Conservation (phyloP, 1,140 invertebrate genomes). For the Phocides pigmalion region DNA sequence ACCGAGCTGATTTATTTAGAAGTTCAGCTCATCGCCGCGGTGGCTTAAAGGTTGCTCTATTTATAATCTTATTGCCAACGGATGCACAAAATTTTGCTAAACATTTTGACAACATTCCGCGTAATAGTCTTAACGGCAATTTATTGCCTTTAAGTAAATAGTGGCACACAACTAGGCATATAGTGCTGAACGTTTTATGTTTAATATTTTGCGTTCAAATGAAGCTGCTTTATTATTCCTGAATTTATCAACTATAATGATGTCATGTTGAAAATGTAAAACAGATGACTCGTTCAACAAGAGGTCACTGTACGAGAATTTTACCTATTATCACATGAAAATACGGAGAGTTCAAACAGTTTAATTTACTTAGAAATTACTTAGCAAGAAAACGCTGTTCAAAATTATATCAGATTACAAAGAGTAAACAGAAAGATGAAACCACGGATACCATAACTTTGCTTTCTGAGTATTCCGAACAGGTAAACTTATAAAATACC, state of each 20-base stretch:
- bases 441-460: constrained; percentile 22
- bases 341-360: constrained; percentile 16
- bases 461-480: constrained; percentile 14
- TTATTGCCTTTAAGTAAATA: too few relatives aligned
- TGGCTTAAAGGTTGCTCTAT: constrained; percentile 48
- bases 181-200: too few relatives aligned
- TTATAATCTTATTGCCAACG: constrained; percentile 32
- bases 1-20: constrained; percentile 66
- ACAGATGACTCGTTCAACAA: too few relatives aligned
- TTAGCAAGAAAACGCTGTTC: constrained; percentile 25
- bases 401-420: constrained; percentile 33
- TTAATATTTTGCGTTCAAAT: too few relatives aligned
- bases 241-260: neutral
- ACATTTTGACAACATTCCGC: neutral
- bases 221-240: too few relatives aligned
- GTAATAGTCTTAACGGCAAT: neutral
- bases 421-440: constrained; percentile 31
- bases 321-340: neutral
- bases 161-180: too few relatives aligned
- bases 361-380: constrained; percentile 15
- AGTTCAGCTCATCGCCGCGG: constrained; percentile 40
- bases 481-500: constrained; percentile 9
- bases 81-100: constrained; percentile 20
- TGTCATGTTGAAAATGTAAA: neutral
- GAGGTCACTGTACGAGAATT: constrained; percentile 5